A percentile compares a stretch with the other conserved stretches of the same genome.
phyloP scores from a whole-genome alignment of 2,888 invertebrate species.

The Bellardia pandia region DNA sequence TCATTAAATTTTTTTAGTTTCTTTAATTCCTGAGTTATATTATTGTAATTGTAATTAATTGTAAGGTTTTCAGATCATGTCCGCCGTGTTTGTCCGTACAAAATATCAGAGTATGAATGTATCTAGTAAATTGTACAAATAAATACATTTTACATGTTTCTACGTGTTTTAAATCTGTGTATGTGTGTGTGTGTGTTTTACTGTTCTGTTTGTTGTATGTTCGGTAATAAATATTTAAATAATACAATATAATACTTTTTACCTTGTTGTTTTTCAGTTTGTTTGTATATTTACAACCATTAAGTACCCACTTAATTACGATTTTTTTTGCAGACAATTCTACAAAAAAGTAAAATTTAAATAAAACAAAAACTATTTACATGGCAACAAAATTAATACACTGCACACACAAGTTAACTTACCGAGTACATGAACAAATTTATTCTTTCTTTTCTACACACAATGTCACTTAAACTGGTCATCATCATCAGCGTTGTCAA shows the following conservation, averaged over 20 bases:
- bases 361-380: background rate
- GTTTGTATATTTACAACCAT: conserved; percentile 49
- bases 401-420: conserved; percentile 21
- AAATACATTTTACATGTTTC: background rate
- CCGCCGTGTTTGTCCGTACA: conserved; percentile 40
- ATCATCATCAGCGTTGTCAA: too few relatives aligned
- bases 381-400: conserved; percentile 50
- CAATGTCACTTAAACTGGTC: conserved; percentile 67
- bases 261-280: conserved; percentile 39
- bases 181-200: background rate
- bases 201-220: conserved; percentile 32
- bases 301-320: conserved; percentile 71
- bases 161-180: background rate
- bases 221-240: conserved; percentile 68
- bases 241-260: conserved; percentile 46
- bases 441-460: conserved; percentile 47
- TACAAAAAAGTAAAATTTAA: background rate
- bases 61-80: conserved; percentile 58
- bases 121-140: conserved; percentile 3
- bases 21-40: conserved; percentile 3
- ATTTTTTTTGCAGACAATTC: conserved; percentile 27
- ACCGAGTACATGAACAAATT: conserved; percentile 7
- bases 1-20: conserved; percentile 4
- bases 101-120: background rate
- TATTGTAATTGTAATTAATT: conserved; percentile 24